Base-by-base conservation (phyloP, 2,113 vertebrate genomes). In the Callospermophilus lateralis region DNA sequence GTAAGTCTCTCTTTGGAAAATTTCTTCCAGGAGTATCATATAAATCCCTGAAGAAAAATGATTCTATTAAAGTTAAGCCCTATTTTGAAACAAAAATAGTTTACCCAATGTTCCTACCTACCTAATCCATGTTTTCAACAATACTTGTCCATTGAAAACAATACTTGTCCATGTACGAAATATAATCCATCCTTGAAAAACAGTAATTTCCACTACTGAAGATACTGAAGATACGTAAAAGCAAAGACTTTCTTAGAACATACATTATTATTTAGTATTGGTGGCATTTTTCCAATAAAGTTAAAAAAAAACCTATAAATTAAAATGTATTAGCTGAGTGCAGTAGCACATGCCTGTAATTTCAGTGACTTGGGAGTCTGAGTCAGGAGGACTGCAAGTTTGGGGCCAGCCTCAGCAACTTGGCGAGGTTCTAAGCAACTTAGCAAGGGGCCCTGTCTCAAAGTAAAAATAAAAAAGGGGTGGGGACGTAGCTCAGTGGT, bases 91-190 rank as follows among this genome's bases (percentile, higher is more conserved):
- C 3, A 39, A 88, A 87, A 67, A 58, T 34, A 65, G 55, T 32
- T 93, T 93, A 13, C 6, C 9, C 53, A 74, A 76, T 68, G 72
- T 42, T 76, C 51, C 68, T 80, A 37, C 37, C 42, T 11, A 37
- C 48, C 16, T 39, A 94, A 91, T 61, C 79, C 16, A 79, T 28
- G n/a, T 84, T 89, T 51, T 84, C 72, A 84, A 79, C 72, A 84
- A 79, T 37, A 94, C 6, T 88, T 10, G 17, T 58, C 39, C 42
- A 45, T 45, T 45, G 45, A 45, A 45, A 84, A 79, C 72, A 84
- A 79, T 37, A 94, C 6, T 88, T 10, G 12, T 58, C 34, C 37
- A 84, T 30, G 55, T 58, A 61, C 39, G 58, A 91, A 88, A 73
- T 79, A 84, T n/a, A 84, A 84, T 65, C n/a, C 32, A 76, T 55